phyloP scores from a whole-genome alignment of 1,140 invertebrate genomes.

The Zeugodacus cucurbitae region DNA sequence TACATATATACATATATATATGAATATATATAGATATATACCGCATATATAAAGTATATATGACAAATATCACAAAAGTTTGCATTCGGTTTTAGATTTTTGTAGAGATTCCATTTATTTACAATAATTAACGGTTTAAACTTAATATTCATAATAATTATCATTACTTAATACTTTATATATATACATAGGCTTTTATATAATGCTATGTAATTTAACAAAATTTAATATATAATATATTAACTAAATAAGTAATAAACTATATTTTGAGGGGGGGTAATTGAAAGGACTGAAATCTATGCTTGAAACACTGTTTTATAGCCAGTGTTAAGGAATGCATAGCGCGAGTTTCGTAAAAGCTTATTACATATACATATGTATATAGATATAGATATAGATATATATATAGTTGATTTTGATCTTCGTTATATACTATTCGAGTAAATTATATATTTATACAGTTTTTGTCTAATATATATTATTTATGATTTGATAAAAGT shows the following conservation, averaged over 20 bases:
- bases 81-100: background rate
- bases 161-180: background rate
- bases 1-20: background rate
- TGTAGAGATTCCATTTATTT: background rate
- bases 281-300: background rate
- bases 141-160: background rate
- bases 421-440: background rate
- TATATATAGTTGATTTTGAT: no score
- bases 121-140: background rate
- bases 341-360: background rate
- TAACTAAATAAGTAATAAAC: background rate
- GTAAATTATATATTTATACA: background rate
- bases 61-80: slow-evolving; percentile 27
- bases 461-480: no score
- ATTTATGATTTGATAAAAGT: no score
- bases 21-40: no score
- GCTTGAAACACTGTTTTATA: background rate
- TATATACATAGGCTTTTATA: background rate
- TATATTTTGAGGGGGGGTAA: background rate
- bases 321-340: background rate
- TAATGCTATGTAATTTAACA: background rate
- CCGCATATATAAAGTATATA: background rate
- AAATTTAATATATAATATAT: background rate
- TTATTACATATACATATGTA: background rate
- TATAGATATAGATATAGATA: no score